Percentiles rank a stretch among this genome's conserved stretches.
phyloP scores from a whole-genome alignment of 2,113 vertebrate genomes.

The Rhizomys pruinosus region DNA sequence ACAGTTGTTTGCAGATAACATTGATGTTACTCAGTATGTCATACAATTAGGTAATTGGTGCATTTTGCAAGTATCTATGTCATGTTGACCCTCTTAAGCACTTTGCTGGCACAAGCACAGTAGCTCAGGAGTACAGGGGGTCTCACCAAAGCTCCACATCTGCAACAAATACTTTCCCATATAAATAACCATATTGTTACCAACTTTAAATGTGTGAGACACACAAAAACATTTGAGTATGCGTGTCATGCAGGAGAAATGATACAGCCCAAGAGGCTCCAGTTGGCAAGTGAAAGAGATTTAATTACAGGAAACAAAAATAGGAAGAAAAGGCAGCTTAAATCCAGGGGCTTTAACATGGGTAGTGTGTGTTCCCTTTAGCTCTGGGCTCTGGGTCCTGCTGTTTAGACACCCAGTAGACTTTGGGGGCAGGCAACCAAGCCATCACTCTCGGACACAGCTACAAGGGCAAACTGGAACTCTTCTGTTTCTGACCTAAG shows the following conservation, averaged over 20 bases:
- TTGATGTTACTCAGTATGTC: too few species aligned
- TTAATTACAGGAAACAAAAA: constrained; percentile 86
- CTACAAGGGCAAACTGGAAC: constrained; percentile 86
- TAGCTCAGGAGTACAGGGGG: constrained; percentile 30
- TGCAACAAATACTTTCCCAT: constrained; percentile 78
- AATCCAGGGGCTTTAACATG: constrained; percentile 85
- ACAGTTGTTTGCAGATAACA: too few species aligned
- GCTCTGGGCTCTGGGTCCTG: constrained; percentile 82
- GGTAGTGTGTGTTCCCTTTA: constrained; percentile 77
- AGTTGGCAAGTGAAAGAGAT: constrained; percentile 85
- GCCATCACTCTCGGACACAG: constrained; percentile 87
- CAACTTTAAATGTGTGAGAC: constrained; percentile 84
- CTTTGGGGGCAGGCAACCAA: constrained; percentile 85
- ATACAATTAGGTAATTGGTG: too few species aligned
- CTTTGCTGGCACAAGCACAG: constrained; percentile 35
- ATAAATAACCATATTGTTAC: constrained; percentile 84
- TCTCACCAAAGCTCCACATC: constrained; percentile 75
- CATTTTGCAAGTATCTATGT: too few species aligned
- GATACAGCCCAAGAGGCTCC: constrained; percentile 86
- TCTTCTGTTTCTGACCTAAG: constrained; percentile 85
- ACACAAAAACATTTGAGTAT: constrained; percentile 85
- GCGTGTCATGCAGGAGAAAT: constrained; percentile 84
- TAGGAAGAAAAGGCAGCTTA: constrained; percentile 79
- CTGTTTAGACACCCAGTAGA: constrained; percentile 85
- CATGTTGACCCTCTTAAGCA: background rate